Conservation (phyloP, 2,888 invertebrate genomes). For the Coelinius sp. region DNA sequence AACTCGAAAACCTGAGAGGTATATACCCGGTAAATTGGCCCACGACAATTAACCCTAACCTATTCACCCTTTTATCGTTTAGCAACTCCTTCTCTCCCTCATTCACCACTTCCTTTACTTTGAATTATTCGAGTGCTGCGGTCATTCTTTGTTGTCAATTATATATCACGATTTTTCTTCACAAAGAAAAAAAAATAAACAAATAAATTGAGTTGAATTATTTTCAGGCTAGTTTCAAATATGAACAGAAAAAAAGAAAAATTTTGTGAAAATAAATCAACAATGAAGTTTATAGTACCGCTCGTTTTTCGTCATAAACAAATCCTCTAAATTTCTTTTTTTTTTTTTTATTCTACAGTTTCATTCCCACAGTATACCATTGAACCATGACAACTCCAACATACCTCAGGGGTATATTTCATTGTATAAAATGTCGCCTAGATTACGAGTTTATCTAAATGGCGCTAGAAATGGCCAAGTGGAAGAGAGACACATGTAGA, state of each 20-base stretch:
- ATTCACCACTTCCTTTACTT: conserved; percentile 18
- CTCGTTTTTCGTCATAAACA: conserved; percentile 15
- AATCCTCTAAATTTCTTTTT: not conserved
- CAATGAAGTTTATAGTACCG: not conserved
- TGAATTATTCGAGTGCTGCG: not conserved
- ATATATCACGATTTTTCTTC: not conserved
- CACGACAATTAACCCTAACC: conserved; percentile 64
- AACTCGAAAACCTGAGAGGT: conserved; percentile 28
- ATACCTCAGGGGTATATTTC: conserved; percentile 63
- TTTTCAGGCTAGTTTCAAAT: no score
- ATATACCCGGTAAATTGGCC: conserved; percentile 68
- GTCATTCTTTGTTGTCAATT: no score
- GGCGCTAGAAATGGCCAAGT: conserved; percentile 61
- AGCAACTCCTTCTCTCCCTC: conserved; percentile 26
- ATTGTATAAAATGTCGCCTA: conserved; percentile 63
- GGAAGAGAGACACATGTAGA: conserved; percentile 56
- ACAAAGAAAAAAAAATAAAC: not conserved
- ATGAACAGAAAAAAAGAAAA: conserved; percentile 11
- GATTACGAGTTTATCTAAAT: conserved; percentile 70
- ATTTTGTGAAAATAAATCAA: not conserved
- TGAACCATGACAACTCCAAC: conserved; percentile 30
- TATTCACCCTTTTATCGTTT: conserved; percentile 54
- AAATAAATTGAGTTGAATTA: not conserved
- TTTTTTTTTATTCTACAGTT: conserved; percentile 5
- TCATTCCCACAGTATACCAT: conserved; percentile 19